These are phyloP conservation scores for Odontamblyopus rebecca DNA, from an alignment of 2,797 vertebrate species.

Conservation along the genomic window DNA sequence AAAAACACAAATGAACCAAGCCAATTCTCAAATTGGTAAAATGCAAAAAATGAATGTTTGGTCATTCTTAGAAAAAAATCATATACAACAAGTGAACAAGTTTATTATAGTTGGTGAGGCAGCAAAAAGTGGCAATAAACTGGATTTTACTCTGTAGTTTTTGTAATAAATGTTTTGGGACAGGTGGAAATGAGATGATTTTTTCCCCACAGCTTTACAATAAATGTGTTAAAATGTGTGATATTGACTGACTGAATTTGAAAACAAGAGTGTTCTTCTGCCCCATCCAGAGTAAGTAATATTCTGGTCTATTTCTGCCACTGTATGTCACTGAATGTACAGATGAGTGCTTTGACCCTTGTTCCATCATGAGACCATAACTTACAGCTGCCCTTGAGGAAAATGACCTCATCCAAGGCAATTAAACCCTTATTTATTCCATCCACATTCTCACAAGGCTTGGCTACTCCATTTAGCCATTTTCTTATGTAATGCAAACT, in stretches of 20 bases:
- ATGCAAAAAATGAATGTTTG: no score
- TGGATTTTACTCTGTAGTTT: no score
- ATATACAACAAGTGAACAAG: no score
- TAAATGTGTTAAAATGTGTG: no score
- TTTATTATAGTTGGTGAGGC: no score
- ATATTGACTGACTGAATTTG: no score
- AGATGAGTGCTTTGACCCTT: slow-evolving; percentile 42
- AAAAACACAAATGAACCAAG: no score
- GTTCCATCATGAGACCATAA: slow-evolving; percentile 46
- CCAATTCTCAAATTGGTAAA: not conserved
- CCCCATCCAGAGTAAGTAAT: no score
- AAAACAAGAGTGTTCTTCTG: not conserved
- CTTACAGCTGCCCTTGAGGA: slow-evolving; percentile 37
- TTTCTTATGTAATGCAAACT: slow-evolving; percentile 23
- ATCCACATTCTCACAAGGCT: slow-evolving; percentile 24
- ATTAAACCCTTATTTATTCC: slow-evolving; percentile 25
- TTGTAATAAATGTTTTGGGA: not conserved
- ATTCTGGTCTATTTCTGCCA: slow-evolving; percentile 20
- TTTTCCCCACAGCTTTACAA: not conserved
- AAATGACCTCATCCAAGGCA: slow-evolving; percentile 42
- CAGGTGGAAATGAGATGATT: not conserved
- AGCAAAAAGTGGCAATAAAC: no score
- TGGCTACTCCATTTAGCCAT: slow-evolving; percentile 29
- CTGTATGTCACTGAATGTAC: slow-evolving; percentile 24
- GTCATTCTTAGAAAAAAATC: no score